These are phyloP conservation scores for Onthophagus sagittarius DNA, from an alignment of 2,888 invertebrate genomes.

Conservation along the genomic window DNA sequence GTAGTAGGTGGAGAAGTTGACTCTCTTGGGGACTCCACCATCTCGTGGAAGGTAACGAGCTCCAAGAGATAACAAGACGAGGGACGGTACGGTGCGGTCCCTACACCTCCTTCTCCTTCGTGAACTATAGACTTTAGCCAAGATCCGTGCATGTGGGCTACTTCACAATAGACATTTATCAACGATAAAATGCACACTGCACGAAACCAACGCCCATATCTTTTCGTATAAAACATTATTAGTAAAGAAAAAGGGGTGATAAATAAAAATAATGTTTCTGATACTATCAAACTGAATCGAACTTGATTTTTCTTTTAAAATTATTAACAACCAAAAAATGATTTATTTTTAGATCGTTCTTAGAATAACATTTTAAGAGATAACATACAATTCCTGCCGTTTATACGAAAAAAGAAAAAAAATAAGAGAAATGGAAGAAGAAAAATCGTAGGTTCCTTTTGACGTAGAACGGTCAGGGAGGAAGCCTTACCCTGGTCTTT, in stretches of 20 bases:
- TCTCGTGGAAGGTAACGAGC: conserved; percentile 30
- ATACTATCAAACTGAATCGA: too few relatives aligned
- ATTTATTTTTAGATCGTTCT: background rate
- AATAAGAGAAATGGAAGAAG: background rate
- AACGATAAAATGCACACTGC: conserved; percentile 19
- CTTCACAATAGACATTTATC: conserved; percentile 28
- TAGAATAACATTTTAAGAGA: background rate
- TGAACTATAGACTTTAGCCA: conserved; percentile 22
- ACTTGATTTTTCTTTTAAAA: too few relatives aligned
- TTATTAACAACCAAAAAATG: background rate
- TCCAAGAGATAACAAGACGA: conserved; percentile 30
- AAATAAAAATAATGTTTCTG: too few relatives aligned
- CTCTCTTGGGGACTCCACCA: conserved; percentile 29
- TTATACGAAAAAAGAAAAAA: background rate
- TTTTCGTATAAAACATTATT: background rate
- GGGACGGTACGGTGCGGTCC: conserved; percentile 21
- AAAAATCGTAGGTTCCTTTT: conserved; percentile 13
- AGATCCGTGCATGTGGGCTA: conserved; percentile 21
- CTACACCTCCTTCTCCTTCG: conserved; percentile 1
- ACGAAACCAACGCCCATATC: background rate
- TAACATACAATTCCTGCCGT: background rate
- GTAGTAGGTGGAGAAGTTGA: conserved; percentile 28
- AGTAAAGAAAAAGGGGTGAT: too few relatives aligned
- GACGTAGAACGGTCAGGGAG: conserved; percentile 25
- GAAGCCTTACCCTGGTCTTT: conserved; percentile 29